Evolutionary conservation across 2,113 vertebrate genomes (phyloP), one percentile per base, ranked within the genome.

Genomic region (Boulengeromyrus knoepffleri): DNA sequence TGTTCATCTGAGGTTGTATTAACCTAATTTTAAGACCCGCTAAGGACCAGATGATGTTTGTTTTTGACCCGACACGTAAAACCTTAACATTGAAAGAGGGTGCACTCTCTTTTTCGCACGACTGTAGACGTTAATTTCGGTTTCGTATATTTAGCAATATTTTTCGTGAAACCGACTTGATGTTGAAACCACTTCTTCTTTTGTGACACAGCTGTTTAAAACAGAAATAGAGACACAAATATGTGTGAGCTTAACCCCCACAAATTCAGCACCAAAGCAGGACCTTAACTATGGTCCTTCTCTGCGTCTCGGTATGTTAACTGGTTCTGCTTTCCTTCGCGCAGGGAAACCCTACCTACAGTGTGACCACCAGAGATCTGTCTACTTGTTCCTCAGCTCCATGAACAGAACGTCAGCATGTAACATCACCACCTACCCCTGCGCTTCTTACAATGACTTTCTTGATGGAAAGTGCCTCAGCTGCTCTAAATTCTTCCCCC

Each of bases 331-430:
- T 87, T 52, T 56, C 4, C 1, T 87, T 0, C 70, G 0, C n/a
- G 24, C 89, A 99, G 98, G 97, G 53, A 5, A 93, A 21, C 0
- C 91, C 0, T 99, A 95, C 95, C 96, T 99, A 90, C 98, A 97
- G 92, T 99, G 98, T 85, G 96, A 97, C 92, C 99, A 99, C 93
- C 98, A 97, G 95, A 97, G 98, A 92, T 97, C 99, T 27, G 97
- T 99, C 92, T 94, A 93, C 2, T 96, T 99, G 42, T 99, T 95
- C 90, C 84, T 97, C 27, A 92, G 95, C n/a, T 95, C 97, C 46
- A 1, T 99, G 91, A 93, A 93, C 84, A n/a, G 4, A 45, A 93
- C 36, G 6, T 19, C 36, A 7, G 0, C 31, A 0, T 98, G 97
- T 19, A 5, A 89, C 87, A 95, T 96, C 90, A 94, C 90, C 47